Percentiles rank a stretch among this genome's conserved stretches.
phyloP scores from a whole-genome alignment of 2,888 invertebrate species.

The Baccha elongata region DNA sequence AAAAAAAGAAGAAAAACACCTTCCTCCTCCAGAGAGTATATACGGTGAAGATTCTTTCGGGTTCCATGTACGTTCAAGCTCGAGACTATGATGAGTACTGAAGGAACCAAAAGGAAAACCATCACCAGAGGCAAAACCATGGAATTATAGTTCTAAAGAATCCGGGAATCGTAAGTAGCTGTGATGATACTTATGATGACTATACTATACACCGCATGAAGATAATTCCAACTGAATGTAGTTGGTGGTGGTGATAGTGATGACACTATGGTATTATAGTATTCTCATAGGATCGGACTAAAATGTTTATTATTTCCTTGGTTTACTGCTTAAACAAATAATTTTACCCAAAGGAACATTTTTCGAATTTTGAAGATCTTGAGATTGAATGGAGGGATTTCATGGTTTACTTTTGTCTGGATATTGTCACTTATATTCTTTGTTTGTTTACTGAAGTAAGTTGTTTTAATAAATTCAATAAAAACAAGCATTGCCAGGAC shows the following conservation, averaged over 20 bases:
- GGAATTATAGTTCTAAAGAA: conserved; percentile 30
- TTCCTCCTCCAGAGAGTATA: conserved; percentile 28
- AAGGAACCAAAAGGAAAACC: conserved; percentile 21
- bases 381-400: conserved; percentile 27
- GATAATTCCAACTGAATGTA: conserved; percentile 39
- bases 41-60: conserved; percentile 37
- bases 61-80: conserved; percentile 54
- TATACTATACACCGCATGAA: conserved; percentile 35
- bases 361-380: conserved; percentile 50
- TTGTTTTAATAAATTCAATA: not conserved
- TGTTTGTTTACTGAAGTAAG: not conserved
- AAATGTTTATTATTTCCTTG: conserved; percentile 64
- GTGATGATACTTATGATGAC: conserved; percentile 68
- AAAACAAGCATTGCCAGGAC: too few relatives aligned
- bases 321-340: conserved; percentile 36
- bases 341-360: conserved; percentile 50
- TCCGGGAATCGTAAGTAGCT: conserved; percentile 59
- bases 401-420: not conserved
- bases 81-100: conserved; percentile 49
- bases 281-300: conserved; percentile 17
- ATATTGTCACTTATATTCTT: conserved; percentile 4
- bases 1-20: conserved; percentile 15
- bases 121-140: conserved; percentile 25
- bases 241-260: not conserved
- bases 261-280: too few relatives aligned